Evolutionary conservation across 2,888 invertebrate species (phyloP).

Genomic region (Patella caerulea): DNA sequence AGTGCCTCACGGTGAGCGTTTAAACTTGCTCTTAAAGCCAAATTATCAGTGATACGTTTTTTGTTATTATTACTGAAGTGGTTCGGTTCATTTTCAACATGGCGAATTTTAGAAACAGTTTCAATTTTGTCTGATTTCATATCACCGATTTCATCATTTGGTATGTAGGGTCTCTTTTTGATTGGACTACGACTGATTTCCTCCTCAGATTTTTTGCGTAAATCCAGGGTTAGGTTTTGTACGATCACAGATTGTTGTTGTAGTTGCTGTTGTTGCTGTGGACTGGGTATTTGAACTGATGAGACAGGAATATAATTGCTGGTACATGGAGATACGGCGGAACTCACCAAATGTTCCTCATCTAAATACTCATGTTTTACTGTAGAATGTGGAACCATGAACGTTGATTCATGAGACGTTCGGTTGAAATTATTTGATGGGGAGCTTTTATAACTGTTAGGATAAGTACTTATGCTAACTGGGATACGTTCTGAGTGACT

Average conservation of each 20-base stretch:
- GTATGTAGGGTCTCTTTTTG: conserved; percentile 67
- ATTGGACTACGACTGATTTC: conserved; percentile 65
- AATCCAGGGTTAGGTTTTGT: conserved; percentile 58
- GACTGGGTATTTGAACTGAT: conserved; percentile 19
- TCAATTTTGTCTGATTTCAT: conserved; percentile 19
- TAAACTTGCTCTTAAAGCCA: conserved; percentile 17
- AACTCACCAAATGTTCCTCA: background rate
- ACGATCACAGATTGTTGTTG: conserved; percentile 57
- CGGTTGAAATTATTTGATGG: background rate
- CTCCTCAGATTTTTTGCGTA: conserved; percentile 59
- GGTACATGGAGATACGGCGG: conserved; percentile 2
- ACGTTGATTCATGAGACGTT: background rate
- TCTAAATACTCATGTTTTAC: background rate
- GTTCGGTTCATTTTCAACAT: conserved; percentile 12
- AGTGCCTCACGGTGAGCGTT: conserved; percentile 16
- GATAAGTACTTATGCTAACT: background rate
- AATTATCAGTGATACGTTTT: background rate
- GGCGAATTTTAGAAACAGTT: conserved; percentile 20
- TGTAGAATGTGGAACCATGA: conserved; percentile 13
- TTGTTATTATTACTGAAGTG: background rate
- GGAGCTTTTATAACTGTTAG: background rate
- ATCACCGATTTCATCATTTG: conserved; percentile 34
- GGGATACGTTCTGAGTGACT: background rate
- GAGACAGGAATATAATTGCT: background rate
- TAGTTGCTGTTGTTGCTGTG: conserved; percentile 18